Evolutionary conservation across 2,113 vertebrate genomes (phyloP), one percentile per base, ranked within the genome.

Genomic region (Machaerirhynchus nigripectus): DNA sequence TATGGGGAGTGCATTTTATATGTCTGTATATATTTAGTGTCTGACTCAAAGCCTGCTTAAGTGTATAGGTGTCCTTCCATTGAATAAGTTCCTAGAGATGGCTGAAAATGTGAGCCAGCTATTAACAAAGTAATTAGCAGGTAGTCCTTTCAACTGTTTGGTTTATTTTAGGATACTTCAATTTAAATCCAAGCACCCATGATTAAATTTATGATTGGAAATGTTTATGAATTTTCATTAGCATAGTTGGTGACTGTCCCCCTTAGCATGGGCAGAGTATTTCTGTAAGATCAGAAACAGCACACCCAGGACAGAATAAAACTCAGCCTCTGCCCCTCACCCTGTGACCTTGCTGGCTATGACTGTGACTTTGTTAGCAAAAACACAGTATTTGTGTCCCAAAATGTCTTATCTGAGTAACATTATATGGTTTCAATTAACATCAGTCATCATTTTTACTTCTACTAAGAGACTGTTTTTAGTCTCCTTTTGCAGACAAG

Each of bases 331-430:
- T 78, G 52, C 23, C 52, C 63, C 46, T 80, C 19, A 22, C 33
- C 78, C 3, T 14, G 55, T 71, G 91, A 93, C 83, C 79, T 80
- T 80, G 42, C 47, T 61, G 63, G 57, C 64, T 77, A 30, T 47
- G 82, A 67, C 82, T 79, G 69, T 52, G 83, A 94, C 86, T 84
- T 69, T 81, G 68, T 61, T 80, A 87, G 65, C 69, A 82, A 71
- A 78, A 79, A 22, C 33, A 69, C 26, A 40, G 67, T 40, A 40
- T 69, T 77, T 85, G 70, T 93, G 59, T 19, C 70, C 69, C 59
- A 79, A 79, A 89, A 96, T 44, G 27, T 30, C 92, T 96, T 93
- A 91, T 93, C 84, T 84, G 83, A 89, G 89, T 91, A 84, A 91
- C 19, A 63, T 68, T 84, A 69, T 77, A 91, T 16, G 46, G 57